These are phyloP conservation scores for Meloidogyne hapla DNA, from an alignment of 1,140 invertebrate species.

Conservation along the genomic window DNA sequence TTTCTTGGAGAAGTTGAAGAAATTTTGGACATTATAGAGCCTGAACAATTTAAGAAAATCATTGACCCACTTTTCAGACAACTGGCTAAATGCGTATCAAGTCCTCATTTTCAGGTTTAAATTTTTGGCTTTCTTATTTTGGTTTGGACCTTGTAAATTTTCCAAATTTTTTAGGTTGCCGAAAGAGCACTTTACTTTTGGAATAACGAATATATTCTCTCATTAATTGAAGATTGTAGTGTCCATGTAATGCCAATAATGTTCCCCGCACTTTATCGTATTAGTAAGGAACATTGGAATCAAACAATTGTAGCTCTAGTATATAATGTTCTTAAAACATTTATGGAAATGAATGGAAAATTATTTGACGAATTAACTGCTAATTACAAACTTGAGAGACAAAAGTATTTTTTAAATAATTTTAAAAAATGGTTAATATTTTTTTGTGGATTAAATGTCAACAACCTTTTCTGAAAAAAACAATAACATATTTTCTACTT, in stretches of 20 bases:
- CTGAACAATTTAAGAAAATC: slow-evolving; percentile 68
- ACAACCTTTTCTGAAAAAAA: no score
- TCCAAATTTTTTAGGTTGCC: slow-evolving; percentile 65
- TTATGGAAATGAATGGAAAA: slow-evolving; percentile 70
- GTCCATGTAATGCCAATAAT: slow-evolving; percentile 66
- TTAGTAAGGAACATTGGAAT: slow-evolving; percentile 69
- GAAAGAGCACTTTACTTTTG: slow-evolving; percentile 69
- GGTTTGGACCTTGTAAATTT: slow-evolving; percentile 68
- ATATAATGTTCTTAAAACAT: slow-evolving; percentile 69
- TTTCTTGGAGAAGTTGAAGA: slow-evolving; percentile 70
- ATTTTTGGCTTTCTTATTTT: neutral
- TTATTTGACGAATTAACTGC: slow-evolving; percentile 67
- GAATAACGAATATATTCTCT: slow-evolving; percentile 70
- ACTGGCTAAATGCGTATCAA: slow-evolving; percentile 68
- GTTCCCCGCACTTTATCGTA: slow-evolving; percentile 67
- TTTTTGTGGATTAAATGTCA: no score
- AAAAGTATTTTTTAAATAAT: slow-evolving; percentile 52
- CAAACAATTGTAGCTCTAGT: slow-evolving; percentile 69
- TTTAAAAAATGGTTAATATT: neutral
- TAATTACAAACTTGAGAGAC: slow-evolving; percentile 63
- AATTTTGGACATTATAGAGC: slow-evolving; percentile 70
- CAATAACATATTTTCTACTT: no score
- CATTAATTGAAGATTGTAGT: slow-evolving; percentile 68
- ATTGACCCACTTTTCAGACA: slow-evolving; percentile 69
- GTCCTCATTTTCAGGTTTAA: slow-evolving; percentile 69